Evolutionary conservation across 1,140 invertebrate species (phyloP).

Genomic region (Drosophila ercepeae): DNA sequence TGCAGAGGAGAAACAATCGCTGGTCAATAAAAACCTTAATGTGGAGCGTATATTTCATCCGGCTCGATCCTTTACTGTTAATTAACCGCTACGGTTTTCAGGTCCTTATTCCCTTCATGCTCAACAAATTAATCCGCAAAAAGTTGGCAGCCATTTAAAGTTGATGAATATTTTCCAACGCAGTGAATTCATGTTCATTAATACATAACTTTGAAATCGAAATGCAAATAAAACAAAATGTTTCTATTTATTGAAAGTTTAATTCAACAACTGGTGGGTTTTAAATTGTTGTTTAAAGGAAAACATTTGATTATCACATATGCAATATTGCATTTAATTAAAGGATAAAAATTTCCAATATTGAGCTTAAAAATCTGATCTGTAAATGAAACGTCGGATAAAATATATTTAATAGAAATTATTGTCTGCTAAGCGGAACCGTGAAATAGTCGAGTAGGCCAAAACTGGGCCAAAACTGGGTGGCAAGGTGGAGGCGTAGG

Average conservation of each 20-base stretch:
- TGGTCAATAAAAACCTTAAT: neutral
- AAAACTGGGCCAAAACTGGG: neutral
- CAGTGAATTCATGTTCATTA: conserved; percentile 43
- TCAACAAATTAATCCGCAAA: neutral
- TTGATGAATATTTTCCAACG: neutral
- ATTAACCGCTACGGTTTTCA: conserved; percentile 39
- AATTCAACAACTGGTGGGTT: conserved; percentile 1
- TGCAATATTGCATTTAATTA: no score
- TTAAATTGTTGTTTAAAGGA: neutral
- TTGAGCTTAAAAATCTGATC: no score
- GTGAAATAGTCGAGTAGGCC: no score
- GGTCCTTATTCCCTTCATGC: neutral
- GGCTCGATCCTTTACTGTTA: conserved; percentile 8
- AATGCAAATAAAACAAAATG: neutral
- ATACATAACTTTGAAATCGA: conserved; percentile 18
- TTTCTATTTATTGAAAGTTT: neutral
- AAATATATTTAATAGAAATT: no score
- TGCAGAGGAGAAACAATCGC: neutral
- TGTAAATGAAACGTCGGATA: no score
- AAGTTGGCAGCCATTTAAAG: neutral
- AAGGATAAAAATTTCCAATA: no score
- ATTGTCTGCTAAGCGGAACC: conserved; percentile 23
- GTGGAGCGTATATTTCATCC: neutral
- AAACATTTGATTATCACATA: no score
- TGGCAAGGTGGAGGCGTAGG: neutral